Evolutionary conservation across 2,797 vertebrate genomes (phyloP), one percentile per base, ranked within the genome.

Genomic region (Notamacropus eugenii): DNA sequence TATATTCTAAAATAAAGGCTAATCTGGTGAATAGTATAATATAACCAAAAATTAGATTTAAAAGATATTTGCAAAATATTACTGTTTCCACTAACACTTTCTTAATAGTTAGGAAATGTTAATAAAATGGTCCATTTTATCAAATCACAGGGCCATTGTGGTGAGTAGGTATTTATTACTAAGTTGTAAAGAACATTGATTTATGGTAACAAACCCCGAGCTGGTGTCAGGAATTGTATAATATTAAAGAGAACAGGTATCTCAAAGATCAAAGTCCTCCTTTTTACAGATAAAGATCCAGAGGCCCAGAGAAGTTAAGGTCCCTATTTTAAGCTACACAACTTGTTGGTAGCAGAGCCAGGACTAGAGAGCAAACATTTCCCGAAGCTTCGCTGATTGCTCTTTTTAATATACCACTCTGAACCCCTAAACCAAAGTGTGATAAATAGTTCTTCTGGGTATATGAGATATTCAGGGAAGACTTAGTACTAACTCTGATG

Each of bases 1-100:
- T 97, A 74, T 97, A 97, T 98, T 93, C 97, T 97, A 97, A 98
- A 98, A 91, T 93, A 57, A 0, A 0, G 87, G 57, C 56, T 97
- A 97, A 97, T 97, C 58, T 97, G 93, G 59, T 93, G 96, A 95
- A 96, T n/a, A 50, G 55, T 74, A 50, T 94, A 95, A 98, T 52
- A 62, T 91, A 97, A 92, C 93, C 97, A 97, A 98, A 97, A 98
- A 94, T 8, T 92, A 93, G 95, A 97, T 29, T 97, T 50, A 96
- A 95, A 97, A 91, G 34, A 95, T 62, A 62, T 40, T 22, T 74
- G n/a, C 16, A 22, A 74, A 74, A 22, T 74, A 22, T 74, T 74
- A 67, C n/a, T 19, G n/a, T 74, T 74, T 74, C 40, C 19, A 40
- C 8, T 40, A 74, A n/a, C n/a, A 67, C 14, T 67, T n/a, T 67